Base-by-base conservation (phyloP, 2,797 vertebrate genomes). In the Triplophysa bombifrons region DNA sequence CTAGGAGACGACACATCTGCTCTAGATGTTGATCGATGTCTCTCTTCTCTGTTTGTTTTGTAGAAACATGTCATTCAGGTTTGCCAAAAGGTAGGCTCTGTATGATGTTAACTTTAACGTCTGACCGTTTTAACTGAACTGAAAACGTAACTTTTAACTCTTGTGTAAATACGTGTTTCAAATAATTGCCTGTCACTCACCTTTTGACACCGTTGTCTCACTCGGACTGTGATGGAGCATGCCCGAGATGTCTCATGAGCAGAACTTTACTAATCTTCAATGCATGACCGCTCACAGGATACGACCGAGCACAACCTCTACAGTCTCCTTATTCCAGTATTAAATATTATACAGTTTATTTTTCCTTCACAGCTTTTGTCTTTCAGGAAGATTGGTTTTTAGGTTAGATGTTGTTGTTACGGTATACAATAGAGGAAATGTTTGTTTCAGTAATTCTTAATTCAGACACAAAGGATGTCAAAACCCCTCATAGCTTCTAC, bases 61-160 rank as follows among this genome's bases (percentile, higher is more conserved):
- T 96, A 96, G 95, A 96, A 96, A 96, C 93, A 95, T 95, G 94
- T 95, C 94, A 93, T 96, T 96, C 95, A 95, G 95, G 93, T 96
- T 96, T 95, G 94, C 94, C 94, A 96, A 95, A 95, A 96, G 95
- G 95, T 96, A 96, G 94, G 95, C 82, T 85, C 58, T 65, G 55
- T 84, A 30, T 82, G 73, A 63, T 38, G 82, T 85, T 86, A 82
- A 85, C 78, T 27, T 12, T 63, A 56, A 38, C 72, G 44, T 82
- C 34, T 76, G 48, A 56, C 63, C 65, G 58, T 13, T 61, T 50
- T 34, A 74, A 27, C 76, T 70, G 41, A 76, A 68, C n/a, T 78
- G 20, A 66, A 77, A 34, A 48, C 76, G 69, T 79, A 74, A 81
- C 74, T 76, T 48, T 82, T 85, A 84, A 87, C 82, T 46, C 55